A percentile compares a stretch with the other conserved stretches of the same genome.
phyloP scores from a whole-genome alignment of 2,797 vertebrate species.

The Hemitrygon akajei region DNA sequence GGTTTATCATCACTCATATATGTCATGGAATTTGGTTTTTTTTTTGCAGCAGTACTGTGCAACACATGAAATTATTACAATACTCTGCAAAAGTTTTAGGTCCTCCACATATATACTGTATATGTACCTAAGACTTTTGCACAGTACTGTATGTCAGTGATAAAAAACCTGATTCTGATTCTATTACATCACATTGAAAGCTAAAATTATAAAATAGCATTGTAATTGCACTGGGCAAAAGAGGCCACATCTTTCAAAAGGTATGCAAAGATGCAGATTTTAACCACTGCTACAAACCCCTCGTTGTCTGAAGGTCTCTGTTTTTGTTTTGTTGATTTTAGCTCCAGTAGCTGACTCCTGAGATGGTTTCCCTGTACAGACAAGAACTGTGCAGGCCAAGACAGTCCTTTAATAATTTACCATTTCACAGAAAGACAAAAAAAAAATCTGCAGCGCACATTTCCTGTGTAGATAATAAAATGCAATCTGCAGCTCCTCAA shows the following conservation, averaged over 20 bases:
- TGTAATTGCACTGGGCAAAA: neutral
- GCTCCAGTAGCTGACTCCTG: neutral
- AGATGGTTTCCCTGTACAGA: neutral
- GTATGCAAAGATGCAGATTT: neutral
- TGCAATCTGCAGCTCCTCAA: neutral
- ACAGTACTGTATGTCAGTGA: too few relatives aligned
- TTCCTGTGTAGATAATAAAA: neutral
- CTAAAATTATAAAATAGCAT: too few relatives aligned
- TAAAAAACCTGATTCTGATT: neutral
- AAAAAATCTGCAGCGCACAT: neutral
- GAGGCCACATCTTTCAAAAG: neutral
- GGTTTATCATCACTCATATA: too few relatives aligned
- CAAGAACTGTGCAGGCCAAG: neutral
- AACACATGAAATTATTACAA: too few relatives aligned
- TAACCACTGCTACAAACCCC: neutral
- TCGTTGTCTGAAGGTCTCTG: neutral
- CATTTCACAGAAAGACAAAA: slow-evolving; percentile 11
- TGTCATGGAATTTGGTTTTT: too few relatives aligned
- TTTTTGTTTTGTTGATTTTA: neutral
- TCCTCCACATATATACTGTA: too few relatives aligned
- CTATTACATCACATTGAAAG: neutral
- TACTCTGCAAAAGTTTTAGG: too few relatives aligned
- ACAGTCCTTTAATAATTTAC: slow-evolving; percentile 5
- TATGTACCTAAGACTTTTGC: too few relatives aligned
- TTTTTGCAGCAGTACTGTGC: too few relatives aligned